phyloP scores from a whole-genome alignment of 2,797 vertebrate genomes.

The Onychomys leucogaster region DNA sequence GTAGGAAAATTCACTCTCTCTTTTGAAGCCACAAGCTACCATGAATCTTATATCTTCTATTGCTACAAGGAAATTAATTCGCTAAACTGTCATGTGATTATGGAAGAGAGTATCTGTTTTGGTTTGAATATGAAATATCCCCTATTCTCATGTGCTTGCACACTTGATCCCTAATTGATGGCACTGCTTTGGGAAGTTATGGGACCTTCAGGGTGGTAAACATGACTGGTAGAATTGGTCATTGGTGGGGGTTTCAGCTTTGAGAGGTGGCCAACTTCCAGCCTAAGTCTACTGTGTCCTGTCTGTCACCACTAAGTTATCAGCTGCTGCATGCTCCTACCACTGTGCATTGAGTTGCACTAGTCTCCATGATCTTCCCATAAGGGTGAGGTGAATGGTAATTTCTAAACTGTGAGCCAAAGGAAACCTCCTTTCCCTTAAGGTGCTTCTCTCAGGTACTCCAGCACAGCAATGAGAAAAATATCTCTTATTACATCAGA shows the following conservation, averaged over 20 bases:
- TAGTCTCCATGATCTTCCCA: neutral
- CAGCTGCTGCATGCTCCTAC: neutral
- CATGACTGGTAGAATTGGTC: neutral
- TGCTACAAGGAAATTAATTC: neutral
- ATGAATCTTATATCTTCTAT: neutral
- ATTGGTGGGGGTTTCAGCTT: fast-evolving
- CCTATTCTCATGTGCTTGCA: neutral
- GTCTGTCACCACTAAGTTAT: no score
- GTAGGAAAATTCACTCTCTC: neutral
- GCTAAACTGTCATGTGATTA: neutral
- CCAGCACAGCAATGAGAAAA: neutral
- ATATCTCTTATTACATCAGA: neutral
- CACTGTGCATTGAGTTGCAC: neutral
- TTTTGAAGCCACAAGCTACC: no score
- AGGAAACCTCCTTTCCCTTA: neutral
- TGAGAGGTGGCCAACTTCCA: neutral
- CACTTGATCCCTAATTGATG: no score
- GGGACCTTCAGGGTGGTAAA: no score
- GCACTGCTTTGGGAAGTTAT: neutral
- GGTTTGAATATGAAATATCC: neutral
- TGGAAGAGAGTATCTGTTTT: neutral
- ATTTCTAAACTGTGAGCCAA: neutral
- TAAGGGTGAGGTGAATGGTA: neutral
- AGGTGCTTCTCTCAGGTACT: neutral
- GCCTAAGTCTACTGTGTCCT: neutral